Percentiles rank a stretch among this genome's conserved stretches.
Evolutionary conservation across 2,888 invertebrate genomes (phyloP).

Genomic region (Chirona hameri): DNA sequence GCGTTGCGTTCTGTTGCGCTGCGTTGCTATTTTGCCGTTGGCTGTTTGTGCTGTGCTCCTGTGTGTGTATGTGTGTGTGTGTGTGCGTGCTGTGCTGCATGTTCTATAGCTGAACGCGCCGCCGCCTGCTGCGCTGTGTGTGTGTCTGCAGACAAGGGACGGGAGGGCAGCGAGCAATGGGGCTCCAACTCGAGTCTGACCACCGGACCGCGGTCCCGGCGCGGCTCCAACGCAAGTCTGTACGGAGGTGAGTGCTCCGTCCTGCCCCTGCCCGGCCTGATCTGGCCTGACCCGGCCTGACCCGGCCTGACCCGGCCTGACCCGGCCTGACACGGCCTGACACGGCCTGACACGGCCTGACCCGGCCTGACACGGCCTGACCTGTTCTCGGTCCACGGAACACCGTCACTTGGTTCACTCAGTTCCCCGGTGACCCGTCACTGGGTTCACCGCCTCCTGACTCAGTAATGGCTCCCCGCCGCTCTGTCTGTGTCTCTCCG

Average conservation of each 20-base stretch:
- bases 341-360: not conserved
- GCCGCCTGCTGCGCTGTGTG: not conserved
- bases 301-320: not conserved
- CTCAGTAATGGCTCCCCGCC: not conserved
- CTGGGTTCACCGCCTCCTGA: not conserved
- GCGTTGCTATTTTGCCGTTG: not conserved
- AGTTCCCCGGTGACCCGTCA: not conserved
- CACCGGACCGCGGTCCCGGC: conserved; percentile 32
- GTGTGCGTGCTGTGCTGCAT: not conserved
- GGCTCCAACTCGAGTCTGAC: conserved; percentile 38
- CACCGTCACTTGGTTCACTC: not conserved
- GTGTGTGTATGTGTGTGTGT: not conserved
- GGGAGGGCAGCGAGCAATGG: conserved; percentile 10
- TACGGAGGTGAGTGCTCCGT: conserved; percentile 35
- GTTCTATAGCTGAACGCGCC: not conserved
- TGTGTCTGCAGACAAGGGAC: not conserved
- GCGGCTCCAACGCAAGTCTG: conserved; percentile 39
- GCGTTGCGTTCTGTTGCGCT: no score
- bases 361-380: not conserved
- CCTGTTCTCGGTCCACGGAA: not conserved
- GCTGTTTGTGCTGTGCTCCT: not conserved
- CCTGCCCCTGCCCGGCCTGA: not conserved
- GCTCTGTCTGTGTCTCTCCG: not conserved
- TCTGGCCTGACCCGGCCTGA: not conserved
- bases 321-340: not conserved